phyloP scores from a whole-genome alignment of 2,797 vertebrate species.

The Naso thynnoides region DNA sequence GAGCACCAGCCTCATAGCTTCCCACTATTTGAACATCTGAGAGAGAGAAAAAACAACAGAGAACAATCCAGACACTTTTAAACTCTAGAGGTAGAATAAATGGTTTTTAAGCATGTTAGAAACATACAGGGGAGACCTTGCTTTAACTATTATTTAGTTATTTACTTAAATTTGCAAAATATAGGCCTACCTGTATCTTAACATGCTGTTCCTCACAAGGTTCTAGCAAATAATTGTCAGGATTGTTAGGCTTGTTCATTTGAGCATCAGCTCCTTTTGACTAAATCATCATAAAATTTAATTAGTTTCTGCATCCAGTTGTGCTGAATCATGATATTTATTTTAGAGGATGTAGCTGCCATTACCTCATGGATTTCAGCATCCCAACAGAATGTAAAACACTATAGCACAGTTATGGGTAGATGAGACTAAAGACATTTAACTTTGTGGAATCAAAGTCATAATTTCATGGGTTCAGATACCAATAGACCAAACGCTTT shows the following conservation, averaged over 20 bases:
- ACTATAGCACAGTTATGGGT: background rate
- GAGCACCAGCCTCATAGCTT: constrained; percentile 64
- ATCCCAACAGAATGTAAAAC: background rate
- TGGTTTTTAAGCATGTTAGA: constrained; percentile 1
- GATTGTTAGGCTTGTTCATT: constrained; percentile 1
- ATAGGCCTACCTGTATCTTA: background rate
- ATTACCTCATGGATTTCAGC: background rate
- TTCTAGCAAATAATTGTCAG: constrained; percentile 7
- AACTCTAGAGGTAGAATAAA: constrained; percentile 6
- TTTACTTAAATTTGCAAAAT: background rate
- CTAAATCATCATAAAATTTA: constrained; percentile 25
- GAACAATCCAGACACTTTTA: constrained; percentile 29
- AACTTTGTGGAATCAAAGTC: constrained; percentile 6
- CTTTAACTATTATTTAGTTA: background rate
- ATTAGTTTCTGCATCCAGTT: constrained; percentile 23
- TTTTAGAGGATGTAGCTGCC: constrained; percentile 1
- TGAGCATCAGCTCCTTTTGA: background rate
- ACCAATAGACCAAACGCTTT: background rate
- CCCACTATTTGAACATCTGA: constrained; percentile 64
- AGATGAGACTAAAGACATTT: background rate
- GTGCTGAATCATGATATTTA: constrained; percentile 23
- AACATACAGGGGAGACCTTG: background rate
- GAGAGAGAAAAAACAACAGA: constrained; percentile 45
- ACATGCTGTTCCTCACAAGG: background rate
- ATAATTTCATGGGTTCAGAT: background rate